These are phyloP conservation scores for Leptothorax acervorum DNA, from an alignment of 2,888 invertebrate species.

Conservation along the genomic window DNA sequence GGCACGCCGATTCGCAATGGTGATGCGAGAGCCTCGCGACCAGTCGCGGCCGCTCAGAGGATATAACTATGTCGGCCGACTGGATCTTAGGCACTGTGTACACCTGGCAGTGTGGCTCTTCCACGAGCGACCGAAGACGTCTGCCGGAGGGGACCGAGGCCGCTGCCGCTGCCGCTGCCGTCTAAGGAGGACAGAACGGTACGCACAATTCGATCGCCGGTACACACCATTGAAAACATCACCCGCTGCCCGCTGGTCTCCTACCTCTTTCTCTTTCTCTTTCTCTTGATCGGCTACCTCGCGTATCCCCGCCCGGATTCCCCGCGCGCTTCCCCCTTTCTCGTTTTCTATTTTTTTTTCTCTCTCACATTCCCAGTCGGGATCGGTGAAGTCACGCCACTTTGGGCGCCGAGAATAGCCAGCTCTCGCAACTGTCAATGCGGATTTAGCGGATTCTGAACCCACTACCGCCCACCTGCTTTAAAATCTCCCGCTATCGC, in stretches of 20 bases:
- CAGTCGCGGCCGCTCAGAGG: conserved; percentile 54
- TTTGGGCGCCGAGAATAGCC: neutral
- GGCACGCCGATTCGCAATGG: conserved; percentile 68
- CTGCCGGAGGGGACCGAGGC: conserved; percentile 78
- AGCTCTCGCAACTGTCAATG: conserved; percentile 44
- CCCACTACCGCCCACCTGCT: conserved; percentile 10
- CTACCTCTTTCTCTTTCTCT: conserved; percentile 57
- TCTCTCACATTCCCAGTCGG: conserved; percentile 1
- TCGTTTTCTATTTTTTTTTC: conserved; percentile 47
- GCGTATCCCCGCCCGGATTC: conserved; percentile 44
- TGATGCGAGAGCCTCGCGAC: conserved; percentile 68
- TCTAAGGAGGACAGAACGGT: conserved; percentile 85
- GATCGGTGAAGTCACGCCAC: conserved; percentile 5
- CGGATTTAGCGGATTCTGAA: conserved; percentile 30
- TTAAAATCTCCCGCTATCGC: neutral
- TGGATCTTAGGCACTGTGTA: conserved; percentile 77
- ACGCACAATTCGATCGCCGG: conserved; percentile 84
- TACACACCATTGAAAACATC: conserved; percentile 84
- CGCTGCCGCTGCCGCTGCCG: conserved; percentile 79
- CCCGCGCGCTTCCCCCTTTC: conserved; percentile 58
- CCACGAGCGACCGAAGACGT: conserved; percentile 83
- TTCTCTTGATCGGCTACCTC: conserved; percentile 48
- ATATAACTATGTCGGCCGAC: conserved; percentile 75
- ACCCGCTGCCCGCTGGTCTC: conserved; percentile 75
- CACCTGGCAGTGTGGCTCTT: conserved; percentile 84